Evolutionary conservation across 1,140 invertebrate genomes (phyloP).

Genomic region (Caenorhabditis remanei): DNA sequence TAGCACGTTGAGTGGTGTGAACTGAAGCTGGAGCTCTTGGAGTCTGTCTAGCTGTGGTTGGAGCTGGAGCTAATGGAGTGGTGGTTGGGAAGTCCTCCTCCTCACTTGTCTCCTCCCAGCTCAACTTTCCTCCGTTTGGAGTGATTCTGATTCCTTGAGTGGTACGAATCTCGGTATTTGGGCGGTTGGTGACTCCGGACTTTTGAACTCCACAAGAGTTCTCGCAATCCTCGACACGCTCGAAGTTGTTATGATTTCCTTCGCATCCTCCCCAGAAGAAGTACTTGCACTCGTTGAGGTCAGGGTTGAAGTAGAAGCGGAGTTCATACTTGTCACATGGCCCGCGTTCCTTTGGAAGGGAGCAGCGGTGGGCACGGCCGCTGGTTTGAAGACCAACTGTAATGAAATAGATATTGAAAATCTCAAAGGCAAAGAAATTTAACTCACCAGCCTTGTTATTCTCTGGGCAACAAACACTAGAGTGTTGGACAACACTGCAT

Average conservation of each 20-base stretch:
- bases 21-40: constrained; percentile 29
- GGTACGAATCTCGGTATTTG: constrained; percentile 47
- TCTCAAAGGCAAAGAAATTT: not conserved
- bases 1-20: not conserved
- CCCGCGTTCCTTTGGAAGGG: constrained; percentile 75
- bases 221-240: constrained; percentile 87
- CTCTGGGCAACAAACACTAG: constrained; percentile 73
- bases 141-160: constrained; percentile 61
- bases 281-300: constrained; percentile 82
- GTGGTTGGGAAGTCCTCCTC: not conserved
- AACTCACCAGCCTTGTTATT: constrained; percentile 64
- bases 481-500: constrained; percentile 68
- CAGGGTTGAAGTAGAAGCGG: constrained; percentile 76
- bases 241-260: constrained; percentile 88
- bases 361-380: constrained; percentile 61
- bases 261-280: constrained; percentile 88
- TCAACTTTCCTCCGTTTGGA: constrained; percentile 44
- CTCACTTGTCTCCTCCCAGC: constrained; percentile 6
- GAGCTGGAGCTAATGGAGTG: constrained; percentile 41
- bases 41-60: constrained; percentile 20
- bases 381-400: constrained; percentile 39
- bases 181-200: constrained; percentile 34
- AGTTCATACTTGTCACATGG: constrained; percentile 77
- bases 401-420: not conserved
- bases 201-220: constrained; percentile 82